Base-by-base conservation (phyloP, 2,888 invertebrate species). In the Galerucella nymphaeae region DNA sequence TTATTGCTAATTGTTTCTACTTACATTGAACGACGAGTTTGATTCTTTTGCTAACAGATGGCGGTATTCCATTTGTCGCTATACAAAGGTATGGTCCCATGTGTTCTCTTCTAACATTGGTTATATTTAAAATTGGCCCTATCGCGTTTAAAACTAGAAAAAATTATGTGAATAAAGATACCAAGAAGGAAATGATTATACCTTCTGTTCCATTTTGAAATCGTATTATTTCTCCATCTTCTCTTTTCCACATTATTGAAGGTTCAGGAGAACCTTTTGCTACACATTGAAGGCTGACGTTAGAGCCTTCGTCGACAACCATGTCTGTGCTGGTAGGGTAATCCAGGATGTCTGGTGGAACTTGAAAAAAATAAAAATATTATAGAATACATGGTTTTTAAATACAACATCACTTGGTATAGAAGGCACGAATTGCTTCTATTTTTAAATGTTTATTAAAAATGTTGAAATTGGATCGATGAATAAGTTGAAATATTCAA, bases 191-290 rank as follows among this genome's bases (percentile, higher is more conserved):
- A 62, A 30, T 13, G n/a, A 62, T 20, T 86, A n/a, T n/a, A 93
- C 93, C 93, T 89, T 93, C 91, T 79, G 90, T 88, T 48, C 92
- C 93, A 79, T 90, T 91, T 66, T 91, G 89, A 64, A 93, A 85
- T 18, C 92, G 90, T 84, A 95, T 94, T 71, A 91, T 89, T 83
- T 92, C 92, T 71, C 93, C 91, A 82, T 93, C 93, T 86, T 96
- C 96, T 77, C 96, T 89, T 78, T 94, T 89, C 97, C 97, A 97
- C 76, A 91, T 93, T 85, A 96, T 95, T 80, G 91, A 93, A 6
- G 97, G 97, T 77, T 91, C 89, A 2, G 97, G 97, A n/a, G 94
- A 94, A 66, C 97, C 95, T 16, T 92, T 94, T 20, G 96, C 96
- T 45, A 95, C 94, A 85, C 97, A 97, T 76, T 92, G 91, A 72